Conservation (phyloP, 2,113 vertebrate genomes). For the Sturnira hondurensis region DNA sequence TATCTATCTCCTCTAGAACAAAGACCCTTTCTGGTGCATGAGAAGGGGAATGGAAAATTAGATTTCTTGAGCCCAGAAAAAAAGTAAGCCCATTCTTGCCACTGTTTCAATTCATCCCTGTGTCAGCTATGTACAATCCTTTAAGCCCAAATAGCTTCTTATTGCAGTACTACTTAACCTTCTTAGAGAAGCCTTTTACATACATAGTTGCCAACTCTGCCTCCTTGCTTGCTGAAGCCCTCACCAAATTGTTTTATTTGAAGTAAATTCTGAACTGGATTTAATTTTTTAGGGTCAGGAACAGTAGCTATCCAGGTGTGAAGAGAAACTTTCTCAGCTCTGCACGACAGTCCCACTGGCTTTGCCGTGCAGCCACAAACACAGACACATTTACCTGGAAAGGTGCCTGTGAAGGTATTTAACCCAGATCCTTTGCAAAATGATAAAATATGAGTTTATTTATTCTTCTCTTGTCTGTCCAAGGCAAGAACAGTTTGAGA, state of each 20-base stretch:
- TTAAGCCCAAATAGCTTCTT: background rate
- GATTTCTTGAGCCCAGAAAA: slow-evolving; percentile 78
- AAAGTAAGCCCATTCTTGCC: slow-evolving; percentile 70
- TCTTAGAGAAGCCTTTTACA: background rate
- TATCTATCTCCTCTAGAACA: background rate
- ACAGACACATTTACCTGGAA: background rate
- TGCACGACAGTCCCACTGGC: background rate
- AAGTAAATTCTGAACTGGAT: slow-evolving; percentile 29
- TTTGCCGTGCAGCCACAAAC: background rate
- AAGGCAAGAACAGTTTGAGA: slow-evolving; percentile 27
- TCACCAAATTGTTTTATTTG: background rate
- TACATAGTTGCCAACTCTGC: background rate
- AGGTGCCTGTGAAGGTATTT: background rate
- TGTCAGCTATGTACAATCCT: background rate
- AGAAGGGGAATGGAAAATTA: background rate
- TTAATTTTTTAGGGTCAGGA: background rate
- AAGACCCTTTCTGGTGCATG: background rate
- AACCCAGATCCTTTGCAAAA: slow-evolving; percentile 10
- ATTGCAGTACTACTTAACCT: background rate
- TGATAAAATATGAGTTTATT: slow-evolving; percentile 6
- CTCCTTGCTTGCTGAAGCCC: slow-evolving; percentile 16
- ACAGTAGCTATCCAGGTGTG: background rate
- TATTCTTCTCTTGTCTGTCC: background rate
- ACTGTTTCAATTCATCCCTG: background rate
- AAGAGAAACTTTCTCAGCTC: background rate